Conservation (phyloP, 2,113 vertebrate species). For the Carassius auratus region DNA sequence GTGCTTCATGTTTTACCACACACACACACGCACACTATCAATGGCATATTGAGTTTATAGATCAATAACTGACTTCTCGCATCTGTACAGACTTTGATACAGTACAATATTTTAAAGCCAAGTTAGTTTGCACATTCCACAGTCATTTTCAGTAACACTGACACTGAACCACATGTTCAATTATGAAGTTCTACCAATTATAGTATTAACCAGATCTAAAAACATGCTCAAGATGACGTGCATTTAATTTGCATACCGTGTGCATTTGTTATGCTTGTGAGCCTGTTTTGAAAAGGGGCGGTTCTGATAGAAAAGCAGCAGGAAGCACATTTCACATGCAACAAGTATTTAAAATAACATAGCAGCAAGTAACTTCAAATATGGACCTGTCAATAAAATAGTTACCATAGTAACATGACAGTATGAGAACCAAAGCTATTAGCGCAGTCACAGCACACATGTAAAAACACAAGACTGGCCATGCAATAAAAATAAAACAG, state of each 20-base stretch:
- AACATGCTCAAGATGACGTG: neutral
- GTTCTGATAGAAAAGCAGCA: neutral
- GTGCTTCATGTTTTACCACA: neutral
- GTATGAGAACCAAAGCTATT: neutral
- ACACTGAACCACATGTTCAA: too few species aligned
- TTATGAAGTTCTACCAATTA: neutral
- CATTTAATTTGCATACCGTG: neutral
- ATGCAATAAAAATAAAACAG: neutral
- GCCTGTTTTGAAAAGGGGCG: neutral
- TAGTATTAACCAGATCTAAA: neutral
- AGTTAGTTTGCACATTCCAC: neutral
- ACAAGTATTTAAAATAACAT: neutral
- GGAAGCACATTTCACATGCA: neutral
- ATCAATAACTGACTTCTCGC: neutral
- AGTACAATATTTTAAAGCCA: neutral
- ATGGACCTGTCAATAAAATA: neutral
- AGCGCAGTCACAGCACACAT: neutral
- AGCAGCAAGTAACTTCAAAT: neutral
- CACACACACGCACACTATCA: neutral
- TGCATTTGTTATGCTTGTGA: neutral
- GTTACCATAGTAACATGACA: neutral
- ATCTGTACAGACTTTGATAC: too few species aligned
- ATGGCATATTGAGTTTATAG: neutral
- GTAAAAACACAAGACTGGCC: neutral
- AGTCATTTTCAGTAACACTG: neutral